Evolutionary conservation across 2,888 invertebrate genomes (phyloP).

Genomic region (Himalopsyche anomala): DNA sequence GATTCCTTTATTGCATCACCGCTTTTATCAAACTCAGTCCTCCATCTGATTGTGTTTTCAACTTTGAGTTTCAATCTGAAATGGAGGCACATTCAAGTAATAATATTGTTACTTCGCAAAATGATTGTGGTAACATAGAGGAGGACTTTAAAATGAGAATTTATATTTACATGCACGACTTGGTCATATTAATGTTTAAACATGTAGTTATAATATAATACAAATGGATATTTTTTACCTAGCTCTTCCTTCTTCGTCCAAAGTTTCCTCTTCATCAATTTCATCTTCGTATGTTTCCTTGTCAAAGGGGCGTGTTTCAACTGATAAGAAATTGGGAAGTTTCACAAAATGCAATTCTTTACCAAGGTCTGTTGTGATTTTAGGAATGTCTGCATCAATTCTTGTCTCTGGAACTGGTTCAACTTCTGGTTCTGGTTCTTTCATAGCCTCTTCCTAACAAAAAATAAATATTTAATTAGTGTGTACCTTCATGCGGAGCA

Average conservation of each 20-base stretch:
- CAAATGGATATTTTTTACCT: conserved; percentile 73
- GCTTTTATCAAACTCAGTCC: conserved; percentile 87
- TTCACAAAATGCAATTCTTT: conserved; percentile 97
- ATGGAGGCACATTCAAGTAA: conserved; percentile 28
- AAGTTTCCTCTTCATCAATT: conserved; percentile 97
- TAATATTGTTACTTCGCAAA: too few relatives aligned
- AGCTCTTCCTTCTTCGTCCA: conserved; percentile 98
- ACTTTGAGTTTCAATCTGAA: conserved; percentile 92
- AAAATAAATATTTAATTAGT: neutral
- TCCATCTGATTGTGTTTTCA: conserved; percentile 98
- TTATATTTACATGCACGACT: neutral
- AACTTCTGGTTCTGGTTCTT: conserved; percentile 84
- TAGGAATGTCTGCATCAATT: conserved; percentile 97
- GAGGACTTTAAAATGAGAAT: neutral
- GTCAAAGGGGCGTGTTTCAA: conserved; percentile 98
- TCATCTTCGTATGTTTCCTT: conserved; percentile 97
- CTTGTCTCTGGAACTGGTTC: conserved; percentile 93
- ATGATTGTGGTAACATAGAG: too few relatives aligned
- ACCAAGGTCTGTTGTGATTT: conserved; percentile 94
- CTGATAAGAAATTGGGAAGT: conserved; percentile 97
- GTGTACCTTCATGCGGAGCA: too few relatives aligned
- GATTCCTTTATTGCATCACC: conserved; percentile 92
- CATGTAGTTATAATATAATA: conserved; percentile 41
- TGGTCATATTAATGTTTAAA: neutral
- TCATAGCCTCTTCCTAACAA: conserved; percentile 75